Evolutionary conservation across 2,113 vertebrate genomes (phyloP), one percentile per base, ranked within the genome.

Genomic region (Maccullochella peelii): DNA sequence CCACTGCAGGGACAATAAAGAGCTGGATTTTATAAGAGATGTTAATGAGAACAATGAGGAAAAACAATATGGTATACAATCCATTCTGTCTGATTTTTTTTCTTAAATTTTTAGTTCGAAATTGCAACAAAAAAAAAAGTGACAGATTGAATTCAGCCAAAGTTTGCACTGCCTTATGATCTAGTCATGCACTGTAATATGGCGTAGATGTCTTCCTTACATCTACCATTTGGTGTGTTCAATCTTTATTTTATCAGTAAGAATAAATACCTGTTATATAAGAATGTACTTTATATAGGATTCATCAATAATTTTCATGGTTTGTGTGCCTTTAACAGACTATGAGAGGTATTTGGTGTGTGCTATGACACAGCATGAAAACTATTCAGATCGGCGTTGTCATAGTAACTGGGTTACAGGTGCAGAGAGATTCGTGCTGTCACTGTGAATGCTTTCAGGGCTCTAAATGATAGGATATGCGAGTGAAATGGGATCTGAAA

Each of bases 391-490:
- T 58, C 8, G 3, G 30, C 61, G 87, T 90, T 89, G 90, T 80
- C 89, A 86, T 85, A 69, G 90, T 50, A 88, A 89, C 89, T 38
- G 63, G 77, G 55, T 78, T 65, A 63, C 88, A 92, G 88, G 88
- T 83, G 87, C 77, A 82, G 80, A 85, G 23, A 58, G 76, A 87
- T 78, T 76, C 55, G 40, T 66, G 76, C 62, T 55, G 59, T 52
- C 49, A 10, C 63, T 82, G 55, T 78, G n/a, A 63, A 63, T 66
- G 79, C 63, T 81, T 78, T 85, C 63, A 25, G n/a, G 44, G 6
- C 23, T 61, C 55, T 79, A 80, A 83, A 88, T 86, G 76, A 67
- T n/a, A 78, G 44, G 27, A 36, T 67, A 62, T 44, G 44, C 6
- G 1, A 83, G 25, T 49, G 74, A 76, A 88, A 83, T 80, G 61